Conservation (phyloP, 2,113 vertebrate species). For the Cyphomyrus plagiostoma region DNA sequence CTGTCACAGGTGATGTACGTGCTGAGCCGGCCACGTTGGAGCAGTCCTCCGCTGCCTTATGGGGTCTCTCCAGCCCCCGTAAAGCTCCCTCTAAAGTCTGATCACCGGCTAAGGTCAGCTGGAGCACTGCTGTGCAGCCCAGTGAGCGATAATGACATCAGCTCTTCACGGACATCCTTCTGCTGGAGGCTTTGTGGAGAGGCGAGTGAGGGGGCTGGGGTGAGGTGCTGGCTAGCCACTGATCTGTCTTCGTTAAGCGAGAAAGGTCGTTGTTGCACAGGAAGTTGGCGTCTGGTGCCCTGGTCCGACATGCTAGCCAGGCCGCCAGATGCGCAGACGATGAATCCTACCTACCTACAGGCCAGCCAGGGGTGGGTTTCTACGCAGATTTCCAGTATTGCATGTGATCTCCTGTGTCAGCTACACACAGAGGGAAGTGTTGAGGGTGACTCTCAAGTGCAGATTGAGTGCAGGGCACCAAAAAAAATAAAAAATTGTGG, state of each 20-base stretch:
- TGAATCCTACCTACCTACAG: background rate
- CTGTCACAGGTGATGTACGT: constrained; percentile 27
- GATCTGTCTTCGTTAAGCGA: constrained; percentile 32
- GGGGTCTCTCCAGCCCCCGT: background rate
- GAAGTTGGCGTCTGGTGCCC: background rate
- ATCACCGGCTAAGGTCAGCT: background rate
- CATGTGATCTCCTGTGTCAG: background rate
- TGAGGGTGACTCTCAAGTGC: background rate
- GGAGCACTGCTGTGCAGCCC: background rate
- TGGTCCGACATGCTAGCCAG: background rate
- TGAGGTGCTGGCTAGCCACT: constrained; percentile 9
- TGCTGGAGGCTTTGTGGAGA: background rate
- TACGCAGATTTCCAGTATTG: background rate
- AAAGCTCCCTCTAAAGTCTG: background rate
- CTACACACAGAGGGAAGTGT: background rate
- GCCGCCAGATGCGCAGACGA: background rate
- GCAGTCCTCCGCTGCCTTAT: background rate
- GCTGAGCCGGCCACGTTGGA: background rate
- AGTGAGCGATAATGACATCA: background rate
- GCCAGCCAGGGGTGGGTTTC: background rate
- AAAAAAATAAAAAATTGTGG: background rate
- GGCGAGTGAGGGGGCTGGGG: background rate
- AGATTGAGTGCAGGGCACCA: background rate
- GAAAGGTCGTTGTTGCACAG: background rate
- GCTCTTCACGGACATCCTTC: background rate